Evolutionary conservation across 2,113 vertebrate species (phyloP), one percentile per base, ranked within the genome.

Genomic region (Lampris megalopsis): DNA sequence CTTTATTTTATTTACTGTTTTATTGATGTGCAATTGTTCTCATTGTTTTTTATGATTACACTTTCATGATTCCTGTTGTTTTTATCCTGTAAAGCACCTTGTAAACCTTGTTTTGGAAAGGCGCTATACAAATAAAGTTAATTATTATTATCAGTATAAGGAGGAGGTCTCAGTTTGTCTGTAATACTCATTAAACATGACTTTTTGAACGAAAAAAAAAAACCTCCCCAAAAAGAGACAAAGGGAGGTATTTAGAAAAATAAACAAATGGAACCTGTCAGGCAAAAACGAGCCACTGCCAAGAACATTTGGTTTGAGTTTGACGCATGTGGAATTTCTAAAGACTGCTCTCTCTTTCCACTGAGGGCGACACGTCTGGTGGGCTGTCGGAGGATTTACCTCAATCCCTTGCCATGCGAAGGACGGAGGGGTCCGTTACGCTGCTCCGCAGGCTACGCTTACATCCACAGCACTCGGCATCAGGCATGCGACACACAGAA

Each of bases 251-350:
- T 45, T 38, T 77, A 38, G 6, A 71, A 73, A 84, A 88, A 88
- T 48, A 80, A 78, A 68, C 79, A 54, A 60, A 72, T 56, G 66
- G 37, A 58, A 24, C 56, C 13, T 40, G 63, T 80, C 43, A 63
- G 80, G 43, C 68, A 47, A 73, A 58, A 41, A 47, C 57, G 6
- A 49, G 10, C 57, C 49, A 8, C 3, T 10, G 61, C 36, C 9
- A 6, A 75, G 78, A 71, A 83, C 82, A 87, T 88, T 80, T 90
- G 88, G 77, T 77, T 83, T 59, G 50, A 80, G 73, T 91, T 89
- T 71, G 71, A 70, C 68, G 76, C 10, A 7, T 53, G 80, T 40
- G 72, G 68, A 40, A 41, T 67, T 81, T 63, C 65, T 37, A 49
- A 66, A 58, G 63, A 50, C 65, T 57, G 5, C 65, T 63, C 45